Evolutionary conservation across 2,113 vertebrate species (phyloP), one percentile per base, ranked within the genome.

Genomic region (Connochaetes taurinus): DNA sequence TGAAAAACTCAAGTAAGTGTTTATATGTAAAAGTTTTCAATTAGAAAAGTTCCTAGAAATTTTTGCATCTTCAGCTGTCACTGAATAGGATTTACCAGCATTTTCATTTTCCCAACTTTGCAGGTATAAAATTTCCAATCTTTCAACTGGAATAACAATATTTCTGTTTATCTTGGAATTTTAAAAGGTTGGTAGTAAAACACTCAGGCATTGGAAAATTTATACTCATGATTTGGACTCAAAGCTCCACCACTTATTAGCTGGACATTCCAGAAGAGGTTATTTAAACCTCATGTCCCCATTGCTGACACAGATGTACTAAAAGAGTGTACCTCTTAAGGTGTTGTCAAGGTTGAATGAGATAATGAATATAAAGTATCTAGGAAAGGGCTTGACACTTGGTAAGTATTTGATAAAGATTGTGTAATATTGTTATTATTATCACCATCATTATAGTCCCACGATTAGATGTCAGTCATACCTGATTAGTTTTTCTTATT

Each of bases 221-320:
- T 84, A 78, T 60, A 67, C 23, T 91, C n/a, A 86, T 78, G 47
- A 85, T 88, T 94, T 67, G 87, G 25, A 88, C 81, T 36, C 74
- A 92, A 92, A 96, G 6, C 76, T 57, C 31, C 1, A 80, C 52
- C 85, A 95, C 52, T 90, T 96, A 76, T 45, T 91, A 87, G 47
- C 52, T 95, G 85, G 81, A 12, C 84, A 85, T 95, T 97, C 64
- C 76, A 94, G 57, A 27, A 96, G 86, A 90, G 25, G 43, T 94
- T 88, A 60, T 94, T 97, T 94, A 76, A 94, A 91, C 58, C 78
- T 96, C 58, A 84, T 96, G 92, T 95, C 55, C 57, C 88, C 57
- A 60, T 81, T 93, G 40, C 58, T 87, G 83, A 93, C 86, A 84
- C 93, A 71, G 40, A 62, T 50, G 87, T 50, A 74, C 31, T 60